These are phyloP conservation scores for Zootoca vivipara DNA, from an alignment of 2,113 vertebrate species.

Conservation along the genomic window DNA sequence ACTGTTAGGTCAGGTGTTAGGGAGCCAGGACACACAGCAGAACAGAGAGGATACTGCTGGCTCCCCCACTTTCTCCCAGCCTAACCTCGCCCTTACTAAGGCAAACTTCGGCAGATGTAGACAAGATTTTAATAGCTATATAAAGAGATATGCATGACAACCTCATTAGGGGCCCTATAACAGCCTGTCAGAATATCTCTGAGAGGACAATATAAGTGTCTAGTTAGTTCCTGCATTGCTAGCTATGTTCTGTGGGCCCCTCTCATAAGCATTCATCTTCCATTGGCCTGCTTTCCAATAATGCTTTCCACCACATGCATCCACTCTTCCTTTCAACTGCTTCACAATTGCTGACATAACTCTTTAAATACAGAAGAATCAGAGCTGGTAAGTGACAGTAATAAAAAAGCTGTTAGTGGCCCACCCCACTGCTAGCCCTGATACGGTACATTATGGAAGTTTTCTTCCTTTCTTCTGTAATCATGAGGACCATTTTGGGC, in stretches of 20 bases:
- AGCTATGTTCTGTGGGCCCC: constrained; percentile 61
- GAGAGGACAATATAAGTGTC: constrained; percentile 75
- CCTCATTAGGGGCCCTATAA: constrained; percentile 79
- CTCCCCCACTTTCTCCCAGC: neutral
- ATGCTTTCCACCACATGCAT: constrained; percentile 75
- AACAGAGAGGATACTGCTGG: constrained; percentile 44
- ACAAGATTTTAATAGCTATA: constrained; percentile 78
- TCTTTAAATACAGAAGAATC: constrained; percentile 79
- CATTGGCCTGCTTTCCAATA: constrained; percentile 72
- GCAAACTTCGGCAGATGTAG: constrained; percentile 80
- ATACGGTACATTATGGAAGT: constrained; percentile 86
- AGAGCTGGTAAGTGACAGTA: constrained; percentile 78
- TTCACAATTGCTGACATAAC: constrained; percentile 79
- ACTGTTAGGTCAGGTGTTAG: constrained; percentile 27
- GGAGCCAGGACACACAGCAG: constrained; percentile 30
- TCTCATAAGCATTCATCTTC: constrained; percentile 74
- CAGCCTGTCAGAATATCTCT: constrained; percentile 72
- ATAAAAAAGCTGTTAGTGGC: constrained; percentile 86
- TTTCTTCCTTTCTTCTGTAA: constrained; percentile 75
- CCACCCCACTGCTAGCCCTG: constrained; percentile 79
- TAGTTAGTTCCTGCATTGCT: constrained; percentile 71
- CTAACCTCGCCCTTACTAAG: constrained; percentile 44
- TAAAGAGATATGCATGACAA: constrained; percentile 80
- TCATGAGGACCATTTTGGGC: constrained; percentile 66
- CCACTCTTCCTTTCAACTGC: constrained; percentile 79